phyloP scores from a whole-genome alignment of 2,888 invertebrate genomes.

The Altica lythri region DNA sequence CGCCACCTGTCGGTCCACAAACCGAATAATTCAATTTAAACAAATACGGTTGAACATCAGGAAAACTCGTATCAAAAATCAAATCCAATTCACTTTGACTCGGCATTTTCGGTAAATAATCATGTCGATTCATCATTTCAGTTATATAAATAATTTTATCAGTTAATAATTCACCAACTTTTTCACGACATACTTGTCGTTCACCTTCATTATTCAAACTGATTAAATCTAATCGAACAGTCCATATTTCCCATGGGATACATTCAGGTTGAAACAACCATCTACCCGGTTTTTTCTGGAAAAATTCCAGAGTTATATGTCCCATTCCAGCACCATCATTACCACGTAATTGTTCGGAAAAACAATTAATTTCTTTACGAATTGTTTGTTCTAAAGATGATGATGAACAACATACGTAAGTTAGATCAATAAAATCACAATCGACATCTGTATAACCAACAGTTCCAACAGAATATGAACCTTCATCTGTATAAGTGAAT shows the following conservation, averaged over 20 bases:
- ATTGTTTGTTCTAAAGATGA: constrained; percentile 73
- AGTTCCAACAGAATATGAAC: constrained; percentile 93
- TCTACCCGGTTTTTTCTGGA: constrained; percentile 85
- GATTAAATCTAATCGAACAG: constrained; percentile 86
- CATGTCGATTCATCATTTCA: constrained; percentile 93
- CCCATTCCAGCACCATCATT: constrained; percentile 72
- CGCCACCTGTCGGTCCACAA: constrained; percentile 71
- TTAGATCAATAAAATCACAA: constrained; percentile 97
- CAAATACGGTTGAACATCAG: constrained; percentile 95
- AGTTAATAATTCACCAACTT: constrained; percentile 82
- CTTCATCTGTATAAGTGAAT: constrained; percentile 92
- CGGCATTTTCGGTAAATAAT: constrained; percentile 96
- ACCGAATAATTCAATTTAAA: constrained; percentile 89
- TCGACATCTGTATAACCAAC: constrained; percentile 96
- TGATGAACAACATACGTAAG: constrained; percentile 94
- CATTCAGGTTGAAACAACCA: constrained; percentile 92
- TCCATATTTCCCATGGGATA: constrained; percentile 99
- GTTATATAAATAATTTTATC: constrained; percentile 95
- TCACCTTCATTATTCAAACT: constrained; percentile 86
- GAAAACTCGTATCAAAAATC: constrained; percentile 91
- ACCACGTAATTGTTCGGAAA: constrained; percentile 77
- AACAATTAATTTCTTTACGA: constrained; percentile 75
- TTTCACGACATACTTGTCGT: constrained; percentile 83
- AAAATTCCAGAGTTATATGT: constrained; percentile 93
- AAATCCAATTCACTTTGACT: constrained; percentile 89